Conservation (phyloP, 1,140 invertebrate genomes). For the Uloborus diversus region DNA sequence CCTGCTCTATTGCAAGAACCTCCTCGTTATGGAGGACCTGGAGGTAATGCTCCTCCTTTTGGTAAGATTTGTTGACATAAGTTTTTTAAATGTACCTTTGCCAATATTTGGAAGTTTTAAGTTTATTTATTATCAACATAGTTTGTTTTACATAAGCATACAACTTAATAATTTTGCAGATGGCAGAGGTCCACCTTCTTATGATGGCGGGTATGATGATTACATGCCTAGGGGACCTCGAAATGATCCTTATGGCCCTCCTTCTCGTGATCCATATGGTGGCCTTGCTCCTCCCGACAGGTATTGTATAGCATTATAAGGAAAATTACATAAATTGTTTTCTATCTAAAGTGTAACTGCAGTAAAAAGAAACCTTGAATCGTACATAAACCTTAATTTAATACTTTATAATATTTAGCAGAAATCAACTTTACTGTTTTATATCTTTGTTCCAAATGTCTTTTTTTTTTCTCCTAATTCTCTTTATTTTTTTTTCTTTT, state of each 20-base stretch:
- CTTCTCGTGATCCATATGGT: constrained; percentile 35
- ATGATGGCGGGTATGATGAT: constrained; percentile 26
- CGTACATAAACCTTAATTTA: no score
- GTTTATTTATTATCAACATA: background rate
- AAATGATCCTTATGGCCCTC: constrained; percentile 42
- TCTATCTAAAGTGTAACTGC: no score
- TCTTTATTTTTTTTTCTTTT: no score
- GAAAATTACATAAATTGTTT: no score
- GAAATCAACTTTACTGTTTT: no score
- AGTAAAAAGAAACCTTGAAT: no score
- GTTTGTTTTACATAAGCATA: background rate
- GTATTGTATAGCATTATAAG: no score
- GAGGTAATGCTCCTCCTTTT: constrained; percentile 22
- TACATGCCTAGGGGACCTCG: constrained; percentile 40
- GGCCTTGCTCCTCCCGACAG: constrained; percentile 40
- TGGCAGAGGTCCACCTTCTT: constrained; percentile 32
- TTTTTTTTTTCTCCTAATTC: no score
- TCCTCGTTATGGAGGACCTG: constrained; percentile 34
- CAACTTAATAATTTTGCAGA: background rate
- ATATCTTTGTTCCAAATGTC: no score
- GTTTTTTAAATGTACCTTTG: background rate
- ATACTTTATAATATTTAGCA: no score
- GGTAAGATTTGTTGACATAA: background rate
- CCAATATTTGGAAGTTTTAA: background rate
- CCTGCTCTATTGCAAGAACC: constrained; percentile 54